These are phyloP conservation scores for Hetaerina titia DNA, from an alignment of 2,888 invertebrate genomes.

Conservation along the genomic window DNA sequence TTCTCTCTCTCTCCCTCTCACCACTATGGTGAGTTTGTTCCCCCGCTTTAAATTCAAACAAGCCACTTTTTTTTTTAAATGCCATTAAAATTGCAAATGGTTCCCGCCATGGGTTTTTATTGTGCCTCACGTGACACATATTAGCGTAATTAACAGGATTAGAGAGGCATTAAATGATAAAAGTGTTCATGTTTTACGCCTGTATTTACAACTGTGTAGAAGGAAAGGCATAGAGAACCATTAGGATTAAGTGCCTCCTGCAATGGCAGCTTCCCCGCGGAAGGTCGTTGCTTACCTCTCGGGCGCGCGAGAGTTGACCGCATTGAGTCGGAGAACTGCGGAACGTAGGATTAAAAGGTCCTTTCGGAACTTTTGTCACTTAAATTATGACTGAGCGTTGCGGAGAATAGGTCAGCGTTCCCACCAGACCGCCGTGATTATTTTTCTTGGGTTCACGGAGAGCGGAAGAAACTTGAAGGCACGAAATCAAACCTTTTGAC, in stretches of 20 bases:
- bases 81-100: conserved; percentile 34
- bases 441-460: background rate
- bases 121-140: background rate
- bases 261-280: background rate
- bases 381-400: background rate
- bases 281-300: background rate
- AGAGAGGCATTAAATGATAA: conserved; percentile 23
- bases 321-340: background rate
- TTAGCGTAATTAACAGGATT: conserved; percentile 35
- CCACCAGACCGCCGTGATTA: background rate
- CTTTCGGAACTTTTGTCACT: conserved; percentile 1
- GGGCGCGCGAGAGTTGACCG: background rate
- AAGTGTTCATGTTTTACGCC: background rate
- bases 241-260: background rate
- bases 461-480: background rate
- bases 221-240: background rate
- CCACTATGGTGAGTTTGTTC: background rate
- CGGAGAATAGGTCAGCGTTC: background rate
- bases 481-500: background rate
- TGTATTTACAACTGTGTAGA: background rate
- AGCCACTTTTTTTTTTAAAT: background rate
- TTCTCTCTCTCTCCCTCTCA: background rate
- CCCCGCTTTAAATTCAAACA: background rate
- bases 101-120: background rate
- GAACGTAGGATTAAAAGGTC: conserved; percentile 16